These are phyloP conservation scores for Bovichtus variegatus DNA, from an alignment of 2,797 vertebrate species.

Conservation along the genomic window DNA sequence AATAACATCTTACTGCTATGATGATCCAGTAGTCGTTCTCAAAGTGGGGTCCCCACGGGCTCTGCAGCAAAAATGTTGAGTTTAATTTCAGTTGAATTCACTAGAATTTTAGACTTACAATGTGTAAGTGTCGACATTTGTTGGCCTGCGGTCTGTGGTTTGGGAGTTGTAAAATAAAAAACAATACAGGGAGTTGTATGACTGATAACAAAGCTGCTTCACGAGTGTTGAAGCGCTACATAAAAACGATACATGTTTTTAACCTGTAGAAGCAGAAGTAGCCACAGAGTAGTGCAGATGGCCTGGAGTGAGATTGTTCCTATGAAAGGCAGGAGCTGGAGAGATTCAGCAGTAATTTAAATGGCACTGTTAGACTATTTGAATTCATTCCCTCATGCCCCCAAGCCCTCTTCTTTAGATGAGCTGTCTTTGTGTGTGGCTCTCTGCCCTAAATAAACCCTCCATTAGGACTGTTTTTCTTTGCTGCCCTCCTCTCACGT, in stretches of 20 bases:
- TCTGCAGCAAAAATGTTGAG: conserved; percentile 14
- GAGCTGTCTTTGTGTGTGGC: conserved; percentile 72
- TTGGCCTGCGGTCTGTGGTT: background rate
- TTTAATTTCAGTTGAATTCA: conserved; percentile 18
- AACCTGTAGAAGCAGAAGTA: conserved; percentile 31
- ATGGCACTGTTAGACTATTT: conserved; percentile 66
- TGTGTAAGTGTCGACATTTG: conserved; percentile 2
- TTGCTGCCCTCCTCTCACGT: conserved; percentile 56
- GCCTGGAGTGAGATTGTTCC: conserved; percentile 36
- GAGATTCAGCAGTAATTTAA: conserved; percentile 63
- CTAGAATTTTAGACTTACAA: conserved; percentile 1
- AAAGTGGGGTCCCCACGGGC: conserved; percentile 10
- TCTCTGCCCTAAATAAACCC: conserved; percentile 75
- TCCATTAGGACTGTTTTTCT: conserved; percentile 75
- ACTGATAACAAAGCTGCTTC: conserved; percentile 18
- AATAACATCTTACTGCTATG: conserved; percentile 14
- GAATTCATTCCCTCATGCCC: conserved; percentile 60
- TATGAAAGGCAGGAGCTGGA: conserved; percentile 59
- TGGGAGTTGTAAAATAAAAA: background rate
- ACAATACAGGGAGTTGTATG: background rate
- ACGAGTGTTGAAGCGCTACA: conserved; percentile 14
- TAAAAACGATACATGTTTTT: conserved; percentile 31
- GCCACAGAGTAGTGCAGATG: conserved; percentile 37
- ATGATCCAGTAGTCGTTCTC: conserved; percentile 15
- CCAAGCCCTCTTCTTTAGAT: conserved; percentile 55